Evolutionary conservation across 1,140 invertebrate species (phyloP).

Genomic region (Triops longicaudatus): DNA sequence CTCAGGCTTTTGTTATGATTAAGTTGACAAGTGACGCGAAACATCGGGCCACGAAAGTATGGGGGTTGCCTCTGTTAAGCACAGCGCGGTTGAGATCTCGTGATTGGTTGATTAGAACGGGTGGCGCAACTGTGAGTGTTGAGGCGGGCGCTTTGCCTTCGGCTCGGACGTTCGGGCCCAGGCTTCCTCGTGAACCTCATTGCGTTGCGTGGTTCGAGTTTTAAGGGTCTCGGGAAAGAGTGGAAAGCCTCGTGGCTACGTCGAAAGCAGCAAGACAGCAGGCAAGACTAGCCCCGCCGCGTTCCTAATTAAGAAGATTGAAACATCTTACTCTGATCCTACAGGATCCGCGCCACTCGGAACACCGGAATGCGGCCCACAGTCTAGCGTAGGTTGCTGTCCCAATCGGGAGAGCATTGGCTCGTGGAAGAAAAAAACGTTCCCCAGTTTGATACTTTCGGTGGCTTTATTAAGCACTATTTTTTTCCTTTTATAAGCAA

Average conservation of each 20-base stretch:
- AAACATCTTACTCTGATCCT: conserved; percentile 15
- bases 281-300: conserved; percentile 8
- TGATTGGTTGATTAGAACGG: conserved; percentile 3
- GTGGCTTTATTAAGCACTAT: not conserved
- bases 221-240: not conserved
- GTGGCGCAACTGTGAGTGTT: not conserved
- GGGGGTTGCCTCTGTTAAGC: not conserved
- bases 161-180: not conserved
- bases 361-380: conserved; percentile 9
- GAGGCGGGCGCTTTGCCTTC: conserved; percentile 2
- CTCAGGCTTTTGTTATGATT: not conserved
- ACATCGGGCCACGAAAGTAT: not conserved
- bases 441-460: not conserved
- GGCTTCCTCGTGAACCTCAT: not conserved
- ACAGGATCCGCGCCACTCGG: conserved; percentile 4
- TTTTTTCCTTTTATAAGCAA: not conserved
- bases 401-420: not conserved
- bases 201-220: conserved; percentile 2
- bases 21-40: not conserved
- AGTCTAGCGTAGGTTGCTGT: not conserved
- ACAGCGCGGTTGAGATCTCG: not conserved
- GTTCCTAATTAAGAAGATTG: conserved; percentile 15
- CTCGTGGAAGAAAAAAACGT: not conserved
- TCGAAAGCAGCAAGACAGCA: not conserved
- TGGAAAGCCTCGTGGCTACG: conserved; percentile 1